Base-by-base conservation (phyloP, 1,140 invertebrate genomes). In the Frieseomelitta varia region DNA sequence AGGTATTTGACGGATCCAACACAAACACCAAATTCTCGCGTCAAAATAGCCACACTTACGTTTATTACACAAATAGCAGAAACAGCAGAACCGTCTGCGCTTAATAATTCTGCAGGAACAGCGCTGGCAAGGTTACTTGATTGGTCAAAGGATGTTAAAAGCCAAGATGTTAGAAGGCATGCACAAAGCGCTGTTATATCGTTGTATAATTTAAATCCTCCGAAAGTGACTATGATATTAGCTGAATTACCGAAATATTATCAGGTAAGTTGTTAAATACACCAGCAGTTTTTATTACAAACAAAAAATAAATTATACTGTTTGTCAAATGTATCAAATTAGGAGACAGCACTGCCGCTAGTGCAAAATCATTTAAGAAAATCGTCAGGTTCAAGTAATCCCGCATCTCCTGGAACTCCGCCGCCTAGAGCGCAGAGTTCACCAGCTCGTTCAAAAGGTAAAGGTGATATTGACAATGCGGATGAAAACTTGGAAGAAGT, bases 171-270 rank as follows among this genome's bases (percentile, higher is more conserved):
- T 63, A 95, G 98, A 88, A 96, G 96, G 81, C 96, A 96, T 72
- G 97, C 98, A 4, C 96, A 98, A 82, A 96, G 96, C 71, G 97
- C 98, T 65, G 95, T 99, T 68, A 96, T 98, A 69, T 97, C 97
- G 11, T 95, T 99, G 47, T 99, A 99, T 94, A 98, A 98, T 95
- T 96, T 98, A 80, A 98, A 99, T 94, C 97, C 97, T 65, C 96
- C 98, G 4, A 97, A 98, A 93, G 97, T 98, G 84, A 98, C 98
- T 19, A 96, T 97, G 92, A 95, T 99, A 82, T 95, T 99, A 87
- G 96, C 97, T 63, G 97, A 97, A 81, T 95, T 99, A 81, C 97
- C 98, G 27, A 97, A 98, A 92, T 97, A 97, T 81, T 98, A 97
- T 93, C 97, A 97, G 93, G 95, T 95, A 84, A 72, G 86, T 79